These are phyloP conservation scores for Paramormyrops kingsleyae DNA, from an alignment of 2,113 vertebrate species.

Conservation along the genomic window DNA sequence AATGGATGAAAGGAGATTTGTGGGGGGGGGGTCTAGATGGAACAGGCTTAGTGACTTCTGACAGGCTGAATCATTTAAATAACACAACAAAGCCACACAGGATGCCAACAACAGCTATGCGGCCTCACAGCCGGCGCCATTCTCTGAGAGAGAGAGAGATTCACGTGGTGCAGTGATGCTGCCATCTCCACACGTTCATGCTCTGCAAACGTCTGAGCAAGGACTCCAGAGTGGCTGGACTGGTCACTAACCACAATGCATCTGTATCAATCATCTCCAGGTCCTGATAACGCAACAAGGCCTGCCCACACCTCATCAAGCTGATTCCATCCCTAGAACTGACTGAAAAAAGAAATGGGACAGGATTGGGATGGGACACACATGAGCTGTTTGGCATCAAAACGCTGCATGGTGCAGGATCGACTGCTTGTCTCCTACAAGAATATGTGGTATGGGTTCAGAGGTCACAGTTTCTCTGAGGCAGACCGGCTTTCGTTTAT, in stretches of 20 bases:
- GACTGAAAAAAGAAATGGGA: not conserved
- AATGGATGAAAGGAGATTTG: not conserved
- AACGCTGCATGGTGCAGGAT: not conserved
- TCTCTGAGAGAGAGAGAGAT: not conserved
- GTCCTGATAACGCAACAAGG: not conserved
- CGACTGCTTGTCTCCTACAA: not conserved
- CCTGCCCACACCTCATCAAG: not conserved
- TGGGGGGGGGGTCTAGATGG: not conserved
- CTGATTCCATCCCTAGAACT: not conserved
- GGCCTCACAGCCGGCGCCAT: not conserved
- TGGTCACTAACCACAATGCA: not conserved
- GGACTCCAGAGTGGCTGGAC: not conserved
- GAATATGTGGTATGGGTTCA: not conserved
- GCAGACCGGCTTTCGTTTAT: too few relatives aligned
- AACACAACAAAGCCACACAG: not conserved
- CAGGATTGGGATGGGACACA: not conserved
- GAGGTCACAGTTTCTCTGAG: not conserved
- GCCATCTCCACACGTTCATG: not conserved
- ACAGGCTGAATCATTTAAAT: not conserved
- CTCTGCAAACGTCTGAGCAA: not conserved
- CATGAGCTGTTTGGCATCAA: not conserved
- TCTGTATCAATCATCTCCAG: not conserved
- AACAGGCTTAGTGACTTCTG: not conserved
- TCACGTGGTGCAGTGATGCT: not conserved
- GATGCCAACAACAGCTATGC: not conserved